A percentile compares a stretch with the other conserved stretches of the same genome.
Evolutionary conservation across 2,113 vertebrate genomes (phyloP).

Genomic region (Orientallactaga bullata): DNA sequence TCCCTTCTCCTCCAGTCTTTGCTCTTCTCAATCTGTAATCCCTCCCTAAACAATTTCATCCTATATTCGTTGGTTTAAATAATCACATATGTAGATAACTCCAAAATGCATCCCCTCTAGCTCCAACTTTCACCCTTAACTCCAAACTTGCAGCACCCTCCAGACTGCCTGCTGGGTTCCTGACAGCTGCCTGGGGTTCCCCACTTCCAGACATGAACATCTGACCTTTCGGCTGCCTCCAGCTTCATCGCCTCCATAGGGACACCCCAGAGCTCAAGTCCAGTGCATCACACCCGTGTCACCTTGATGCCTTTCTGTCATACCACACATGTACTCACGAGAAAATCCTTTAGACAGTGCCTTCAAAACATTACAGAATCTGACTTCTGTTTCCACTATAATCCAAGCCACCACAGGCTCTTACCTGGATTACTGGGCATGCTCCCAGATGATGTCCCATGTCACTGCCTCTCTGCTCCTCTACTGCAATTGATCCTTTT

Average conservation of each 20-base stretch:
- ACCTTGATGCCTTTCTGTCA: neutral
- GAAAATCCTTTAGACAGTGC: neutral
- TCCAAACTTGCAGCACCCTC: no score
- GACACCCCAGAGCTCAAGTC: neutral
- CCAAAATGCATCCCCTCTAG: no score
- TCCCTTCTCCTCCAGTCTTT: no score
- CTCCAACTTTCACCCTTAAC: neutral
- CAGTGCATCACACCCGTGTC: neutral
- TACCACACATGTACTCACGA: neutral
- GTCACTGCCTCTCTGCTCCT: neutral
- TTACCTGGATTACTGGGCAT: neutral
- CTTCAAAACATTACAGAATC: neutral
- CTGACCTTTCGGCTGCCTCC: neutral
- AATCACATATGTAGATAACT: neutral
- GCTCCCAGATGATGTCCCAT: neutral
- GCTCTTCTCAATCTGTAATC: neutral
- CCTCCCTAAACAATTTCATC: neutral
- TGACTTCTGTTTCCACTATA: neutral
- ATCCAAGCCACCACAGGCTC: rapidly evolving
- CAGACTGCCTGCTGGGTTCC: rapidly evolving
- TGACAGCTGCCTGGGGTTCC: rapidly evolving
- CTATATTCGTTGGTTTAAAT: neutral
- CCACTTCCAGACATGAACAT: rapidly evolving
- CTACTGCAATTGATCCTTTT: neutral
- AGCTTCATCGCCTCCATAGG: neutral